Evolutionary conservation across 2,113 vertebrate species (phyloP).

Genomic region (Entelurus aequoreus): DNA sequence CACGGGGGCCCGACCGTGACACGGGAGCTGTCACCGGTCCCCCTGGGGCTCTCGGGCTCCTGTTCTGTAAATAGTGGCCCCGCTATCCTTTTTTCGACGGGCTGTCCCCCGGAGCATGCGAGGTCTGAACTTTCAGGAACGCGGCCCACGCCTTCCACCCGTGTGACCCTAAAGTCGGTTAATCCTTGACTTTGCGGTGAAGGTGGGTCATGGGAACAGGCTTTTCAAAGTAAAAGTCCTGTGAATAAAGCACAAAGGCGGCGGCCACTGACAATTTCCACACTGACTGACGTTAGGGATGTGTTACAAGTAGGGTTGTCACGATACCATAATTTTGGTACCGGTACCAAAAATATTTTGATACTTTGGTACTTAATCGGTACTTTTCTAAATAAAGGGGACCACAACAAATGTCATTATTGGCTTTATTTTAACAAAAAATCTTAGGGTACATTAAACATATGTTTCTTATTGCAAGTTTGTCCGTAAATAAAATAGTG

Average conservation of each 20-base stretch:
- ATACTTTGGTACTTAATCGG: too few relatives aligned
- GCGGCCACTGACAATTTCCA: background rate
- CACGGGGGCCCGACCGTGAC: constrained; percentile 48
- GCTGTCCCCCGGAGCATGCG: constrained; percentile 48
- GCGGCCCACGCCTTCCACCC: constrained; percentile 30
- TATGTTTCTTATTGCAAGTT: too few relatives aligned
- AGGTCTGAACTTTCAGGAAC: constrained; percentile 37
- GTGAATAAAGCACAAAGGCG: constrained; percentile 53
- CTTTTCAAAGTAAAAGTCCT: constrained; percentile 39
- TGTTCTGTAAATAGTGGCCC: constrained; percentile 58
- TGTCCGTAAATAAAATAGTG: too few relatives aligned
- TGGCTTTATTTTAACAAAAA: too few relatives aligned
- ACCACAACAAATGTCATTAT: too few relatives aligned
- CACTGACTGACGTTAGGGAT: too few relatives aligned
- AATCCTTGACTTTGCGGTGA: constrained; percentile 43
- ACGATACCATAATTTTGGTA: too few relatives aligned
- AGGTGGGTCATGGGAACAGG: constrained; percentile 42
- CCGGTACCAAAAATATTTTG: too few relatives aligned
- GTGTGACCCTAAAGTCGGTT: constrained; percentile 52
- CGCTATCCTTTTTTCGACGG: constrained; percentile 36
- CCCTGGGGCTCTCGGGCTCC: constrained; percentile 34
- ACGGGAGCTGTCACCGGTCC: constrained; percentile 62
- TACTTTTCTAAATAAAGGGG: too few relatives aligned
- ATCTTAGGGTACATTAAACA: too few relatives aligned
- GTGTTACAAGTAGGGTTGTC: too few relatives aligned